Base-by-base conservation (phyloP, 2,113 vertebrate species). In the Scomber colias region DNA sequence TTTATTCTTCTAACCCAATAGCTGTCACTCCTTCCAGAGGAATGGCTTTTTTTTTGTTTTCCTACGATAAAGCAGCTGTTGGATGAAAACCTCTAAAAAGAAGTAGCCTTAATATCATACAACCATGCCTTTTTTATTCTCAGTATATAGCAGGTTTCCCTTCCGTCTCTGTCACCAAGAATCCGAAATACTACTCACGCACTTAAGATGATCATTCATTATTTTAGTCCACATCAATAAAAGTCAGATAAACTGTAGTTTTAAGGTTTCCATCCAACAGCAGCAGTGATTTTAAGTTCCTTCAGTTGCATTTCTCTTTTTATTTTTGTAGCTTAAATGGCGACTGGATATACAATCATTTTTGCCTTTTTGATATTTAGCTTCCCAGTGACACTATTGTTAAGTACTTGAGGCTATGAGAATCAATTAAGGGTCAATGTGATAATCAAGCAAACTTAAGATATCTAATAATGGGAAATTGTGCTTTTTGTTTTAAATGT, bases 401-500 rank as follows among this genome's bases (percentile, higher is more conserved):
- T 72, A 63, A 83, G 50, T 77, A 68, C 74, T 77, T 2, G 46
- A 79, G 79, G 71, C 35, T 67, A 12, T 40, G 61, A 76, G 75
- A 78, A 77, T 85, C 75, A 72, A 78, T 59, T 79, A 74, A 61
- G 74, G 73, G 61, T 90, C 74, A 79, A 71, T 80, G 86, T 87
- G 87, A 82, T 88, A 82, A 89, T 88, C 71, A 71, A 78, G 68
- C 82, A 79, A 83, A 85, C 31, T 55, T 87, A 83, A 86, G 87
- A 81, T 89, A 78, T 87, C 64, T 71, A 78, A 81, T 64, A 71
- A 84, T 75, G 68, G 74, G 35, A 53, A 81, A 46, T 51, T 30
- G 48, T 75, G 77, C 65, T 86, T 86, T 86, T 85, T 86, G 59
- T 79, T 90, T 84, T 84, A 21, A 78, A 87, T 62, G 71, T 84